A percentile compares a stretch with the other conserved stretches of the same genome.
Conservation (phyloP, 2,888 invertebrate species). For the Ophion ellenae region DNA sequence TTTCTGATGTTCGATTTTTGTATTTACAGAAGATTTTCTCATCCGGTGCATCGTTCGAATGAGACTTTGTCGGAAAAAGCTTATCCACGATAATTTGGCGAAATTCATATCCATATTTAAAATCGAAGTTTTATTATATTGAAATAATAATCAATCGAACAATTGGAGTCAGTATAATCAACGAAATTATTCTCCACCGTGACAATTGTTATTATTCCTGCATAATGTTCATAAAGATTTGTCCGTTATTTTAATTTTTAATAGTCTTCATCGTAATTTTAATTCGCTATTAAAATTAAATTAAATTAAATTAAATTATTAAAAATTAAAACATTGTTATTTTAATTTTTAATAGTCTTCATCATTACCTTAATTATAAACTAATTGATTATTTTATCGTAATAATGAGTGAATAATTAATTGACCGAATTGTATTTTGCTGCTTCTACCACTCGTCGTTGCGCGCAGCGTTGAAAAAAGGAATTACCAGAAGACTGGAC, state of each 20-base stretch:
- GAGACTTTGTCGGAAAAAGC: neutral
- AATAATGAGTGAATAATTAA: neutral
- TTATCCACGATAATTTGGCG: neutral
- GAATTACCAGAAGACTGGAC: conserved; percentile 3
- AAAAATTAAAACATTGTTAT: too few species aligned
- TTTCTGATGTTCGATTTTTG: conserved; percentile 7
- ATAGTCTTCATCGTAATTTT: too few species aligned
- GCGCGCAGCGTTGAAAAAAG: neutral
- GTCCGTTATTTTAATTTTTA: too few species aligned
- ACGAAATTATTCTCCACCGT: neutral
- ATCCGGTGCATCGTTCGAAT: conserved; percentile 4
- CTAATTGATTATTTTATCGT: neutral
- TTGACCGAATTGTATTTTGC: neutral
- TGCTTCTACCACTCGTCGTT: neutral
- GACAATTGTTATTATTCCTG: neutral
- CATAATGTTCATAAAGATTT: too few species aligned
- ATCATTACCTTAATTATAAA: too few species aligned
- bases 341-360: too few species aligned
- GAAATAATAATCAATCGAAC: neutral
- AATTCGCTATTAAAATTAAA: too few species aligned
- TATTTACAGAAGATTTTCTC: conserved; percentile 9
- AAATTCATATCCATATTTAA: neutral
- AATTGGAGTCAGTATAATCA: neutral
- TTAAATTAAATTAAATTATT: too few species aligned
- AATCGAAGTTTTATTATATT: neutral